phyloP scores from a whole-genome alignment of 2,888 invertebrate species.

The Tromatobia lineatoria region DNA sequence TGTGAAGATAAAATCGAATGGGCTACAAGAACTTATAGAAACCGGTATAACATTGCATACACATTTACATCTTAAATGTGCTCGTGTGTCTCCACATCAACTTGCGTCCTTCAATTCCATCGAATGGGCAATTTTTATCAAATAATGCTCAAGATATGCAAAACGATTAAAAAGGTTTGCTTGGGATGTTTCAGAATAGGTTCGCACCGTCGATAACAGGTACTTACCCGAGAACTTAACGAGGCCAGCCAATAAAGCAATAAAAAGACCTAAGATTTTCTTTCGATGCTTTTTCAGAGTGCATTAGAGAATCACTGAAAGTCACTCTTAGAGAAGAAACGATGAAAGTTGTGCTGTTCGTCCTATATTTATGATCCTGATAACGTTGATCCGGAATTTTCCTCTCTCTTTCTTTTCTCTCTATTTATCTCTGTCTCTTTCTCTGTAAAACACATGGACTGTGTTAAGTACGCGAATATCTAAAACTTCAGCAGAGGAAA shows the following conservation, averaged over 20 bases:
- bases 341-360: constrained; percentile 18
- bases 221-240: constrained; percentile 57
- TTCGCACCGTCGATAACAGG: constrained; percentile 62
- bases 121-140: neutral
- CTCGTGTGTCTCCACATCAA: neutral
- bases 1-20: constrained; percentile 61
- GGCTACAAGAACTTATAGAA: constrained; percentile 45
- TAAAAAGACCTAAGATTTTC: constrained; percentile 18
- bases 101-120: neutral
- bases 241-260: constrained; percentile 13
- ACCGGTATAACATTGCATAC: constrained; percentile 42
- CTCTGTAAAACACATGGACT: neutral
- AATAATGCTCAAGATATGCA: constrained; percentile 1
- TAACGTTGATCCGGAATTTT: constrained; percentile 31
- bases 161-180: constrained; percentile 16
- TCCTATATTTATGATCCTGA: constrained; percentile 41
- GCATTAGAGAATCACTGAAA: constrained; percentile 33
- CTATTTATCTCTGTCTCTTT: neutral
- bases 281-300: constrained; percentile 18
- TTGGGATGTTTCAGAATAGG: constrained; percentile 42
- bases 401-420: neutral
- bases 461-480: neutral
- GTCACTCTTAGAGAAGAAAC: constrained; percentile 17
- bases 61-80: constrained; percentile 10
- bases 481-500: neutral